Conservation (phyloP, 2,888 invertebrate species). For the Yponomeuta plumbellus region DNA sequence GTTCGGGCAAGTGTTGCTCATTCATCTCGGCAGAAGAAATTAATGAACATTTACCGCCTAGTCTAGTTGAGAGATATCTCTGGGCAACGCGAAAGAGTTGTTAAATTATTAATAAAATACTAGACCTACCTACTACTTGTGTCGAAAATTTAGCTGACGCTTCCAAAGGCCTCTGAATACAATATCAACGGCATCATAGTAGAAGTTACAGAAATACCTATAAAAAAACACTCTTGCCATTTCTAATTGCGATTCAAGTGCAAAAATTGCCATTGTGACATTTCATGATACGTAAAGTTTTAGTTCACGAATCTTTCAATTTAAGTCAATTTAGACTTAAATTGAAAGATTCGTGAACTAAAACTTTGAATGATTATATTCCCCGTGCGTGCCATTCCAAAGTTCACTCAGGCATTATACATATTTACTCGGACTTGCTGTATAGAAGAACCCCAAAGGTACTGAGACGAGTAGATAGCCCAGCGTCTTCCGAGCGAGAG, state of each 20-base stretch:
- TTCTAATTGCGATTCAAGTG: too few relatives aligned
- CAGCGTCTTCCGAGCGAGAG: background rate
- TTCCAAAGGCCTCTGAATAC: background rate
- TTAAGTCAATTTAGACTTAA: too few relatives aligned
- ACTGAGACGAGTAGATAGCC: background rate
- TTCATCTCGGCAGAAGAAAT: constrained; percentile 18
- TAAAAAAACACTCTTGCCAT: too few relatives aligned
- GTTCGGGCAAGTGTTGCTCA: constrained; percentile 21
- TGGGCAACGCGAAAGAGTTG: background rate
- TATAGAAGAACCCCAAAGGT: background rate
- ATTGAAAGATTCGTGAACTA: too few relatives aligned
- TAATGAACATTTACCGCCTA: background rate
- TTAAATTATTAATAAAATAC: background rate
- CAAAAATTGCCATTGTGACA: too few relatives aligned
- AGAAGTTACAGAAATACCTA: too few relatives aligned
- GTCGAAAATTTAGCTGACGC: background rate
- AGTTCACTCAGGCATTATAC: too few relatives aligned
- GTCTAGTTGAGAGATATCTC: background rate
- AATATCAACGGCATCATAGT: background rate
- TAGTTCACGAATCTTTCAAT: too few relatives aligned
- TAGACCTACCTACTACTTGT: background rate
- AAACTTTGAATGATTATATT: too few relatives aligned
- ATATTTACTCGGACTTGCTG: too few relatives aligned
- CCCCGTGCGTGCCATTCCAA: too few relatives aligned
- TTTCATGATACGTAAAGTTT: too few relatives aligned